Evolutionary conservation across 2,797 vertebrate species (phyloP), one percentile per base, ranked within the genome.

Genomic region (Denticeps clupeoides): DNA sequence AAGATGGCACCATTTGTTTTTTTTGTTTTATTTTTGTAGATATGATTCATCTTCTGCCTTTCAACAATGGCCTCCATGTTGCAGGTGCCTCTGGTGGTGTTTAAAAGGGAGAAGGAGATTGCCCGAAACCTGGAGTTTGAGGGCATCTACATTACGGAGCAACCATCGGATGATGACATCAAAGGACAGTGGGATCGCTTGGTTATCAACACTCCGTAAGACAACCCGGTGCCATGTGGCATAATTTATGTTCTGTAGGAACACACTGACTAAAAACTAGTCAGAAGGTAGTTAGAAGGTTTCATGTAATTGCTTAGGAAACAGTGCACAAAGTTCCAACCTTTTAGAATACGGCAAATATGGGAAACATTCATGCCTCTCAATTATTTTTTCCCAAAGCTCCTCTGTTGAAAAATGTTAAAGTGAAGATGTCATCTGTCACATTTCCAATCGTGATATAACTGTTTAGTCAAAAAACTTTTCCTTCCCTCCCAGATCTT

Each of bases 131-230:
- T 99, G 45, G 95, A 98, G 62, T 99, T 98, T 56, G 95, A 97
- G 16, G 95, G 95, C 19, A 76, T 99, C 0, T 99, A 98, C 68
- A 97, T 99, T 68, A 99, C 95, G 0, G 95, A 97, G 56, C 95
- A 99, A 58, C 95, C 95, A 1, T 92, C 93, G 2, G 95, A 98
- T 12, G 95, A 99, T 12, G 95, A 99, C 60, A 95, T 99, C 69
- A 97, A 97, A 70, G 95, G 94, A 48, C 95, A 99, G 9, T 99
- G 95, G 95, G 94, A 99, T 75, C 89, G 95, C 24, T 76, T 99
- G 3, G 93, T 98, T 61, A 99, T 99, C 74, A 97, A 96, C 64
- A 98, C 95, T 2, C 89, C 86, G 95, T 99, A 80, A 81, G 93
- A 82, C 56, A 21, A 10, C 4, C 7, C 2, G 37, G 51, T 9